These are phyloP conservation scores for Stylophora pistillata DNA, from an alignment of 64 coral and sea anemone species.

Conservation along the genomic window DNA sequence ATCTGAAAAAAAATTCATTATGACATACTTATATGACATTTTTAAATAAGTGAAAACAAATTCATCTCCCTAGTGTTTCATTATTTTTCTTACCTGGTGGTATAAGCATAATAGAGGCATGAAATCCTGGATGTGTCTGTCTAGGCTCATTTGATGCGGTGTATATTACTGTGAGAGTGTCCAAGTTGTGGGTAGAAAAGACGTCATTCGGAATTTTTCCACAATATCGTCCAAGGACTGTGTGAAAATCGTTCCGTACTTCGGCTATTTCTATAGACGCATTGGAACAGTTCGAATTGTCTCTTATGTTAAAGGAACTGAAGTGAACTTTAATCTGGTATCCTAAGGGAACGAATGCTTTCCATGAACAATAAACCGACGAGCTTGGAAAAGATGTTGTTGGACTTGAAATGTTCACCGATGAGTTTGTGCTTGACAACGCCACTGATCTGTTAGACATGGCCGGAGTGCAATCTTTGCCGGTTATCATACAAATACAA, in stretches of 20 bases:
- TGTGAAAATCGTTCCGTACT: background rate
- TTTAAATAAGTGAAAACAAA: too few species aligned
- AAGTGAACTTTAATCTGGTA: conserved; percentile 19
- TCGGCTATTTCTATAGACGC: conserved; percentile 11
- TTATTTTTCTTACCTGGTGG: background rate
- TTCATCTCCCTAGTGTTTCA: background rate
- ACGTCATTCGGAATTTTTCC: conserved; percentile 9
- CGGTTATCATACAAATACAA: background rate
- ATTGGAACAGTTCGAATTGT: background rate
- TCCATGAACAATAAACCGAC: conserved; percentile 22
- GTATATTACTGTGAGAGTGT: conserved; percentile 15
- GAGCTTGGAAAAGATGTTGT: background rate
- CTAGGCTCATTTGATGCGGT: background rate
- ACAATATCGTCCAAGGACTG: background rate
- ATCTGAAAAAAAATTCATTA: too few species aligned
- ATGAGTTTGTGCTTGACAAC: background rate
- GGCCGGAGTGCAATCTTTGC: background rate
- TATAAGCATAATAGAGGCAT: conserved; percentile 1
- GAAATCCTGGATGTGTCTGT: background rate
- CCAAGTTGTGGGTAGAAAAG: background rate
- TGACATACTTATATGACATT: too few species aligned
- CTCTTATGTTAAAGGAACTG: background rate
- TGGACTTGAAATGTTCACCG: conserved; percentile 9
- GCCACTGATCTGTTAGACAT: background rate
- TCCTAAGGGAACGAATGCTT: background rate